Conservation (phyloP, 1,140 invertebrate species). For the Chironomus striatipennis region DNA sequence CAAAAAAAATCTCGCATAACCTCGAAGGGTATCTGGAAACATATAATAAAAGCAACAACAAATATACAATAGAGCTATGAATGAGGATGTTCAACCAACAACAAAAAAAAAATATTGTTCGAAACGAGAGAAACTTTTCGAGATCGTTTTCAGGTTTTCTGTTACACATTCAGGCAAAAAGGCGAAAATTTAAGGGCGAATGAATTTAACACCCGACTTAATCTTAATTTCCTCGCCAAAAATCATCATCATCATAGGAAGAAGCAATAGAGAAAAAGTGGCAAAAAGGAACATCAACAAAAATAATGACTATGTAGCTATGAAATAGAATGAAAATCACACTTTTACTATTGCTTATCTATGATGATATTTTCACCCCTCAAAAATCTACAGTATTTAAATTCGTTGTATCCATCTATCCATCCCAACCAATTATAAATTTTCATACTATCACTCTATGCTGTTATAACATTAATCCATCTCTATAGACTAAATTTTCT, state of each 20-base stretch:
- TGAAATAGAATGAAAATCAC: conserved; percentile 6
- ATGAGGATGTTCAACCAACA: too few relatives aligned
- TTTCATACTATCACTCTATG: background rate
- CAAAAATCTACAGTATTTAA: background rate
- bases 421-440: conserved; percentile 23
- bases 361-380: conserved; percentile 22
- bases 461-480: conserved; percentile 2
- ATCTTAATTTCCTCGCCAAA: conserved; percentile 18
- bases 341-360: conserved; percentile 14
- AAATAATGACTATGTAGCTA: background rate
- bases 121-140: background rate
- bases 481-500: conserved; percentile 18
- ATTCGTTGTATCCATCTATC: background rate
- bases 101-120: too few relatives aligned
- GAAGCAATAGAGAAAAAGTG: background rate
- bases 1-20: background rate
- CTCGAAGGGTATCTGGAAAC: background rate
- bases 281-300: background rate
- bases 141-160: conserved; percentile 15
- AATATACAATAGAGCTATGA: too few relatives aligned
- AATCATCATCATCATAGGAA: background rate
- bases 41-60: background rate
- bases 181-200: conserved; percentile 5
- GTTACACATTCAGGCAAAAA: background rate
- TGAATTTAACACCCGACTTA: conserved; percentile 18